phyloP scores from a whole-genome alignment of 1,140 invertebrate genomes.

The Reticulitermes speratus region DNA sequence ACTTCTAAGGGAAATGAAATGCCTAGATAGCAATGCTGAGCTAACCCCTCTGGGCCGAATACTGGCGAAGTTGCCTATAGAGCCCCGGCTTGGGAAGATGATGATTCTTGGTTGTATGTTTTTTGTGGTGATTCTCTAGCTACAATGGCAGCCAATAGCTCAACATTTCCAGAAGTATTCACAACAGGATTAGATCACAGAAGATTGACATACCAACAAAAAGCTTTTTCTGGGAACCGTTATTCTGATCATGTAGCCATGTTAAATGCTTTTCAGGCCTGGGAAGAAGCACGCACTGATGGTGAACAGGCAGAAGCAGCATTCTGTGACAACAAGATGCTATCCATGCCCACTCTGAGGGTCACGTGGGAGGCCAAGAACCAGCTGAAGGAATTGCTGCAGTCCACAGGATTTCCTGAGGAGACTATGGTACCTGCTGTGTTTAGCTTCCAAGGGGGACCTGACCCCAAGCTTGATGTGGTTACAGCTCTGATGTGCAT shows the following conservation, averaged over 20 bases:
- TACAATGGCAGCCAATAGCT: conserved; percentile 91
- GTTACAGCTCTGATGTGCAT: conserved; percentile 83
- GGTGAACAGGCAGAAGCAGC: conserved; percentile 77
- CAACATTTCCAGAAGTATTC: conserved; percentile 90
- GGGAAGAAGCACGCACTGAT: conserved; percentile 73
- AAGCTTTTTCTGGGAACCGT: conserved; percentile 78
- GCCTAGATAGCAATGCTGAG: conserved; percentile 79
- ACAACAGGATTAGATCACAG: conserved; percentile 55
- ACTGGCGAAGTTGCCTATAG: conserved; percentile 88
- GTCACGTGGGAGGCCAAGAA: conserved; percentile 92
- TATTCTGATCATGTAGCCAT: conserved; percentile 95
- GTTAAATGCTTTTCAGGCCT: conserved; percentile 87
- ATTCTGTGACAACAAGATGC: conserved; percentile 89
- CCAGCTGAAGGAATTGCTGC: conserved; percentile 84
- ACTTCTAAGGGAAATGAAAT: conserved; percentile 75
- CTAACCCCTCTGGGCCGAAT: conserved; percentile 88
- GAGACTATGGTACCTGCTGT: conserved; percentile 71
- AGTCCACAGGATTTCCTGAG: conserved; percentile 84
- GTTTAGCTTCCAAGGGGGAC: conserved; percentile 72
- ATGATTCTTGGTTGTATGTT: conserved; percentile 87
- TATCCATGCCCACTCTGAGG: conserved; percentile 83
- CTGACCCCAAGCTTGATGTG: conserved; percentile 80
- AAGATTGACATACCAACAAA: conserved; percentile 73
- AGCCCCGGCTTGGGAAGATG: conserved; percentile 93
- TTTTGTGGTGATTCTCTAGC: conserved; percentile 84